A percentile compares a stretch with the other conserved stretches of the same genome.
Conservation (phyloP, 2,113 vertebrate species). For the Clinocottus analis region DNA sequence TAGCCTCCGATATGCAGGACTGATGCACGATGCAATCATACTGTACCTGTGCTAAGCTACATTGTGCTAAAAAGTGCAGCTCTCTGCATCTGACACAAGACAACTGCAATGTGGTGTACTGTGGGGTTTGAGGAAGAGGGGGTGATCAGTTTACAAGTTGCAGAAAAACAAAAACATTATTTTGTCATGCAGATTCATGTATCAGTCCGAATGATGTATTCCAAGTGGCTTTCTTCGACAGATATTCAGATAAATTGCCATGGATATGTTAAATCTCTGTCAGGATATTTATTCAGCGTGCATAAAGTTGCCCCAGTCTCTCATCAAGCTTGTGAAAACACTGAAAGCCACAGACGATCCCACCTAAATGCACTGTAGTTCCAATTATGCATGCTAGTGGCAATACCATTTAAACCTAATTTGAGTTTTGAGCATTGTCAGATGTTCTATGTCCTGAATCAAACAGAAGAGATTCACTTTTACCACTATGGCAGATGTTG, state of each 20-base stretch:
- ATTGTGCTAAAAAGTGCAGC: background rate
- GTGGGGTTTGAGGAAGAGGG: background rate
- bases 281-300: background rate
- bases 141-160: too few relatives aligned
- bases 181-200: background rate
- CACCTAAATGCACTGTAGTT: background rate
- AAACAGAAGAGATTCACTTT: background rate
- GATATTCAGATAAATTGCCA: background rate
- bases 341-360: background rate
- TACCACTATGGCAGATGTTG: background rate
- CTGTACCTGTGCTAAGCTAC: slow-evolving; percentile 16
- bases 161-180: background rate
- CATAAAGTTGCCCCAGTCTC: background rate
- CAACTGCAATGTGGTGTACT: background rate
- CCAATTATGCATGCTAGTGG: background rate
- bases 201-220: background rate
- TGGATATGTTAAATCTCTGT: background rate
- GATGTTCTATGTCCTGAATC: background rate
- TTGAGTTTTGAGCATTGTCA: background rate
- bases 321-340: slow-evolving; percentile 13
- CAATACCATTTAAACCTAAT: background rate
- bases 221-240: background rate
- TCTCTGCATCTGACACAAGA: slow-evolving; percentile 8
- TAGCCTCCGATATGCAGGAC: slow-evolving; percentile 14
- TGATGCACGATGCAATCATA: slow-evolving; percentile 37